Evolutionary conservation across 2,888 invertebrate species (phyloP).

Genomic region (Cerceris ruficornis): DNA sequence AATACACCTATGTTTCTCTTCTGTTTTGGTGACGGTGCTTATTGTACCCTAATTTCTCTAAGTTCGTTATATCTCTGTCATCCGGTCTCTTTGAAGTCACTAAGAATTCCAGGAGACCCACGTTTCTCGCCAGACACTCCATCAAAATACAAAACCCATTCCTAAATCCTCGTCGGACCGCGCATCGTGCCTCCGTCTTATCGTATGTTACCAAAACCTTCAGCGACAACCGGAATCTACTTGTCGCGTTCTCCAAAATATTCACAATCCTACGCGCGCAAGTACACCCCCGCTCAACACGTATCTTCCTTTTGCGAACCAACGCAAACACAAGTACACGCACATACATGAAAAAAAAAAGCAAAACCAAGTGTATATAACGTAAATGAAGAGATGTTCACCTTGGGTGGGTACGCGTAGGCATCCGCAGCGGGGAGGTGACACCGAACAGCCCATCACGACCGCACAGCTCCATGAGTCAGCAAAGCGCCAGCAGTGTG

Average conservation of each 20-base stretch:
- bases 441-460: slow-evolving; percentile 90
- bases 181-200: too few relatives aligned
- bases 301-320: background rate
- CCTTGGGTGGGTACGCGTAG: slow-evolving; percentile 81
- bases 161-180: too few relatives aligned
- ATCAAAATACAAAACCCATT: too few relatives aligned
- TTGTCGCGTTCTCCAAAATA: too few relatives aligned
- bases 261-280: too few relatives aligned
- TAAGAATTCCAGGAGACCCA: too few relatives aligned
- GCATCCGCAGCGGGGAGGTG: slow-evolving; percentile 88
- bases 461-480: slow-evolving; percentile 93
- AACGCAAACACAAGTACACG: slow-evolving; percentile 4
- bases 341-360: background rate
- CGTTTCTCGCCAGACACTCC: too few relatives aligned
- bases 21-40: slow-evolving; percentile 60
- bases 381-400: slow-evolving; percentile 67
- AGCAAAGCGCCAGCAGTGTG: slow-evolving; percentile 85
- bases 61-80: slow-evolving; percentile 22
- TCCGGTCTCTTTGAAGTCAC: background rate
- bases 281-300: too few relatives aligned
- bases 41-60: slow-evolving; percentile 54
- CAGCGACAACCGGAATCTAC: too few relatives aligned
- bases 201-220: too few relatives aligned
- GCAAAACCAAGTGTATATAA: slow-evolving; percentile 9
- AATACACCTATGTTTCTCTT: too few relatives aligned